Conservation (phyloP, 2,797 vertebrate genomes). For the Halcyon badia region DNA sequence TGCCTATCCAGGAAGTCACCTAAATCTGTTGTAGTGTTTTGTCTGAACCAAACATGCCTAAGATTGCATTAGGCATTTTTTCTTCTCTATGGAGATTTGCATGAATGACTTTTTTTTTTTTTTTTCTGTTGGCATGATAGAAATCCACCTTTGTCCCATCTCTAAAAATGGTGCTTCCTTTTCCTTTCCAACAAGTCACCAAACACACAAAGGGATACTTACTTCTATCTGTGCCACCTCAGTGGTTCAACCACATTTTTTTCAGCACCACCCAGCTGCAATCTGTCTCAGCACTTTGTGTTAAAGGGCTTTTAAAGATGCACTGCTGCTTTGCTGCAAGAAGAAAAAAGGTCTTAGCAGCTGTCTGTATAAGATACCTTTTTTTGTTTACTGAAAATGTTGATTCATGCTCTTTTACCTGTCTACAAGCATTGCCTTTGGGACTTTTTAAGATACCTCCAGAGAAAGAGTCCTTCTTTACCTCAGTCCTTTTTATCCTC, state of each 20-base stretch:
- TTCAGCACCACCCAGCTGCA: neutral
- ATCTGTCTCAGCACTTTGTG: neutral
- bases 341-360: neutral
- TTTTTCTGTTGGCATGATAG: neutral
- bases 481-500: neutral
- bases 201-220: neutral
- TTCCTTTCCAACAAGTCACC: neutral
- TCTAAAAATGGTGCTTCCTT: neutral
- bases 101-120: neutral
- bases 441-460: neutral
- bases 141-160: neutral
- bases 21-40: neutral
- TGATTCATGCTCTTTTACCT: neutral
- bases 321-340: neutral
- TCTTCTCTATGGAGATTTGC: neutral
- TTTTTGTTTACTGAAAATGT: neutral
- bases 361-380: neutral
- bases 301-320: neutral
- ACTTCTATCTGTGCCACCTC: neutral
- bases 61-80: neutral
- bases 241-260: neutral
- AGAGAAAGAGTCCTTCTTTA: neutral
- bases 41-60: neutral
- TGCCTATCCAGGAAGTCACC: neutral
- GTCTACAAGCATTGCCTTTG: neutral